Evolutionary conservation across 1,140 invertebrate species (phyloP), one percentile per base, ranked within the genome.

Genomic region (Drosophila leontia): DNA sequence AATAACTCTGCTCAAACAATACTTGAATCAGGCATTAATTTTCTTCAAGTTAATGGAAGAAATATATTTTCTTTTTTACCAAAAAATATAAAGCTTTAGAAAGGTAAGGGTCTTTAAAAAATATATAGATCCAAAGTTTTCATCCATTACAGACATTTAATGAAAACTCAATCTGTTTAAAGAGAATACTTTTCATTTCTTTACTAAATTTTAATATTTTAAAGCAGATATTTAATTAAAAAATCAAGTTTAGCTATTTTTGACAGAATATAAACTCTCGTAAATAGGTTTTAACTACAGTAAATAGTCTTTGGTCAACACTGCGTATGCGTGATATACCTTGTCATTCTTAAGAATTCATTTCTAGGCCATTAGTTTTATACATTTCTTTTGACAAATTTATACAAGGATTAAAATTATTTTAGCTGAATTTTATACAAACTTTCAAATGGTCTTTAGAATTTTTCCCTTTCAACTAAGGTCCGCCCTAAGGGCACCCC

Each of bases 401-500:
- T 9, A 9, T 26, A 26, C 1, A 37, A 55, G 9, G 0, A 2
- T 1, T 23, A 7, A 23, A 15, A 37, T 23, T 39, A 55, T 23
- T 2, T 11, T 19, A 11, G 13, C 34, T 7, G 1, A 39, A 39
- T 11, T 39, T 15, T 15, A 0, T 42, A 7, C 6, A 47, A 23
- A 15, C 1, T 3, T 5, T 26, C 3, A 23, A 47, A 39, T 9
- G 8, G 8, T n/a, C 47, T 11, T 4, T 26, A 3, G 15, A 29
- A n/a, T 3, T 29, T n/a, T 4, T 17, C 56, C 57, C 64, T 67
- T 39, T 51, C 47, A 45, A 32, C n/a, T 23, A 23, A 37, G 39
- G 32, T 57, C 62, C 78, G 75, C 56, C 45, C 53, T 47, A 47
- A 29, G 3, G 5, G 45, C 35, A 42, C 19, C 51, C 39, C 48